Evolutionary conservation across 2,797 vertebrate genomes (phyloP), one percentile per base, ranked within the genome.

Genomic region (Loriculus beryllinus): DNA sequence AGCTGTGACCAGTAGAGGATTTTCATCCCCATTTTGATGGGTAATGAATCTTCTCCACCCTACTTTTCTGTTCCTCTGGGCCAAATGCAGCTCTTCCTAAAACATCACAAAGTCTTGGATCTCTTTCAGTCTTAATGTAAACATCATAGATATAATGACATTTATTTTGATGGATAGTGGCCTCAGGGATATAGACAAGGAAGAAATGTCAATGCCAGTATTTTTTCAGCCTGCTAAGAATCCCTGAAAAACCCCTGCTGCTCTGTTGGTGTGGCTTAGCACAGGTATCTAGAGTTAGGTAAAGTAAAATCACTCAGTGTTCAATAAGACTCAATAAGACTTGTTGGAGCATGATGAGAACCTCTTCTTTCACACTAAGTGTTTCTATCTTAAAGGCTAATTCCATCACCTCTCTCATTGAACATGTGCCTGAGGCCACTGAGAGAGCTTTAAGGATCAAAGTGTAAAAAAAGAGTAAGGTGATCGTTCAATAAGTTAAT

Each of bases 161-260:
- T 86, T 93, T 89, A 62, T 91, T 96, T 90, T 96, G 71, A 82
- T 63, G 22, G 47, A 40, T 71, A n/a, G 10, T 59, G 6, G 82
- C 57, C 69, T 89, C 31, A 65, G 48, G 79, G 28, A 59, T 81
- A 62, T 40, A 89, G 72, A 39, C 49, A 78, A 43, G 47, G 51
- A 75, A 85, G 52, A 93, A 75, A 83, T 91, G 49, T 74, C 75
- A 74, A 31, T 29, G 52, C 0, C 20, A 43, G 20, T 43, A 62
- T 88, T 94, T 94, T 94, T 87, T 85, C 63, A 80, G 33, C 52
- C 60, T 87, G 31, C n/a, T 82, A 43, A 0, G 1, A 77, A 47
- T 81, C 52, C 87, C 29, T 80, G 71, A 82, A 94, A 68, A 18
- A 80, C 31, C 42, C 6, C 40, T 48, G 15, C 67, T 86, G 75